Conservation (phyloP, 1,140 invertebrate species). For the Drosophila tani region DNA sequence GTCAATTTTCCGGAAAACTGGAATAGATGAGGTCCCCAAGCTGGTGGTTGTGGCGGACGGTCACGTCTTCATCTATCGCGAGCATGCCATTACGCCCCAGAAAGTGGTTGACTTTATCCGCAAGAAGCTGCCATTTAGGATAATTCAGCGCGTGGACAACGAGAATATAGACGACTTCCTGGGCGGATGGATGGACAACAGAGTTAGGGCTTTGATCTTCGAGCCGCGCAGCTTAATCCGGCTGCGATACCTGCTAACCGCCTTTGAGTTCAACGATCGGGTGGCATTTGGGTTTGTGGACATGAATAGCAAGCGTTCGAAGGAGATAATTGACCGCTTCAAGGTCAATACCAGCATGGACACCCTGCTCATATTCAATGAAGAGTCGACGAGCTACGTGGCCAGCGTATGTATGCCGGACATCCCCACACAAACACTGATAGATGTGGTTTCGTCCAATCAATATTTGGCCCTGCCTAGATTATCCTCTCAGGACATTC, state of each 20-base stretch:
- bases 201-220: constrained; percentile 95
- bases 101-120: constrained; percentile 95
- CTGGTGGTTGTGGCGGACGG: constrained; percentile 93
- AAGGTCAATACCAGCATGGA: constrained; percentile 92
- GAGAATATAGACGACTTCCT: constrained; percentile 92
- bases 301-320: constrained; percentile 86
- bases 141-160: constrained; percentile 90
- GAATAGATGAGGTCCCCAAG: constrained; percentile 92
- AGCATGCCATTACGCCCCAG: constrained; percentile 90
- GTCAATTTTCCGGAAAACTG: constrained; percentile 90
- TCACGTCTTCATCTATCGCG: constrained; percentile 92
- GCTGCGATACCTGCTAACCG: constrained; percentile 94
- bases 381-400: constrained; percentile 92
- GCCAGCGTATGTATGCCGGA: constrained; percentile 95
- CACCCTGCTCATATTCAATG: constrained; percentile 95
- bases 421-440: constrained; percentile 93
- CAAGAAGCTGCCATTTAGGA: constrained; percentile 92
- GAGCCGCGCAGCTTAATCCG: constrained; percentile 91
- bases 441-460: constrained; percentile 95
- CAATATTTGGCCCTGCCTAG: constrained; percentile 95
- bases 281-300: constrained; percentile 95
- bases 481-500: constrained; percentile 94
- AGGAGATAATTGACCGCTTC: constrained; percentile 88
- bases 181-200: constrained; percentile 95
- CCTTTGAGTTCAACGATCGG: constrained; percentile 93